A percentile compares a stretch with the other conserved stretches of the same genome.
phyloP scores from a whole-genome alignment of 2,113 vertebrate species.

The Himantopus leucocephalus region DNA sequence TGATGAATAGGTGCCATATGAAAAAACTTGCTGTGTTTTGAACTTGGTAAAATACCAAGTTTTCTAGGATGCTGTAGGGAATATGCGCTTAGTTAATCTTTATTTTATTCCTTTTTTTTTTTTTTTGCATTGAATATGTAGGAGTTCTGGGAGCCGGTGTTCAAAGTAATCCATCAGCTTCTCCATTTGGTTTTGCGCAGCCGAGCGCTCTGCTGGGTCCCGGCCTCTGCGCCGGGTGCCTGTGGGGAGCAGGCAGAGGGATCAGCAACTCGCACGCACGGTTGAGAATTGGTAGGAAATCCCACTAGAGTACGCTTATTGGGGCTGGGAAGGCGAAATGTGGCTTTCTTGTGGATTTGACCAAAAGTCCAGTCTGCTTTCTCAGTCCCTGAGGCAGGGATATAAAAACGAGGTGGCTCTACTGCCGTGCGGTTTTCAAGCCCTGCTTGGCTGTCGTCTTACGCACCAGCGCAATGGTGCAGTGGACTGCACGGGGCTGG shows the following conservation, averaged over 20 bases:
- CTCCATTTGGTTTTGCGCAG: background rate
- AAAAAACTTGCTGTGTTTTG: background rate
- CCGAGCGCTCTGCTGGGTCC: background rate
- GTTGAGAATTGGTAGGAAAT: background rate
- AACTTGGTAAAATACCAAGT: background rate
- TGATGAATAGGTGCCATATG: background rate
- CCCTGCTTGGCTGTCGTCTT: background rate
- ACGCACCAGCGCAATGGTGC: background rate
- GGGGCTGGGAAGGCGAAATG: background rate
- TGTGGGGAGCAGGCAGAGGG: background rate
- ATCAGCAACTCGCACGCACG: background rate
- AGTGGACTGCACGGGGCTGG: background rate
- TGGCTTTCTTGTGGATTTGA: background rate
- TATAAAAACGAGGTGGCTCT: background rate
- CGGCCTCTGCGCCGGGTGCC: background rate
- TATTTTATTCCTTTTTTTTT: background rate
- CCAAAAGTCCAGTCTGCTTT: background rate
- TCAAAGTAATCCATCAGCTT: background rate
- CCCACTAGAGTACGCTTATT: fast-evolving
- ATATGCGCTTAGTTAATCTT: background rate
- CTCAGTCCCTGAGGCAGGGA: background rate
- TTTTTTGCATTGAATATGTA: background rate
- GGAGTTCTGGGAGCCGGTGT: background rate
- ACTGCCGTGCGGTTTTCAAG: background rate
- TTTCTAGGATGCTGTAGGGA: background rate